Evolutionary conservation across 1,140 invertebrate genomes (phyloP), one percentile per base, ranked within the genome.

Genomic region (Penaeus japonicus): DNA sequence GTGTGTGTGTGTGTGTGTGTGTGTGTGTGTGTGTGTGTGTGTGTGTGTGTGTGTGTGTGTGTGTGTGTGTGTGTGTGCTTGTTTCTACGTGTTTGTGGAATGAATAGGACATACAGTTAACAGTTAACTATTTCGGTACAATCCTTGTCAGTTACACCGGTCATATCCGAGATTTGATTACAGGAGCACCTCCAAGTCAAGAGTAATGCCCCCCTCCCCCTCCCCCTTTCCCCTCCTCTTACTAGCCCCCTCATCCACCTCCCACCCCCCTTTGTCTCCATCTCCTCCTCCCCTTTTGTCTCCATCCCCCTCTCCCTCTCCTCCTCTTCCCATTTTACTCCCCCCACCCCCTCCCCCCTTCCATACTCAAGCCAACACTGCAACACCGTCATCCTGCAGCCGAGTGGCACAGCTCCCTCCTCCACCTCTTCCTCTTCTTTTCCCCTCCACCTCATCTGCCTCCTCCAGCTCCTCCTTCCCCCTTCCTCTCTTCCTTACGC

Each of bases 41-140:
- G 35, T 79, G 77, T 79, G 35, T 47, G 77, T 79, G 35, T 47
- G 77, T 39, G 35, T 47, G 35, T 79, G 77, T 78, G 30, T 53
- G 7, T 78, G 75, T 78, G 39, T 80, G 78, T 80, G 39, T 80
- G 78, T 80, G 10, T 81, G 53, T 57, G 55, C 55, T 17, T 54
- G 24, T 55, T 20, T 77, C 32, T n/a, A 4, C 75, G 39, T 47
- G 39, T 47, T 0, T 47, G 2, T 47, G 39, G 2, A 12, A 47
- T 2, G 5, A 47, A 47, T 5, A 12, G 7, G 12, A 47, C 2
- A 10, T 47, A 47, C 2, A 0, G 39, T n/a, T n/a, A n/a, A n/a
- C n/a, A n/a, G n/a, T n/a, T n/a, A n/a, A 10, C 39, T 47, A 10
- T 10, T 47, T 7, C 39, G 2, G 5, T 47, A 47, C 39, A 15